Evolutionary conservation across 2,113 vertebrate species (phyloP).

Genomic region (Capreolus pygargus): DNA sequence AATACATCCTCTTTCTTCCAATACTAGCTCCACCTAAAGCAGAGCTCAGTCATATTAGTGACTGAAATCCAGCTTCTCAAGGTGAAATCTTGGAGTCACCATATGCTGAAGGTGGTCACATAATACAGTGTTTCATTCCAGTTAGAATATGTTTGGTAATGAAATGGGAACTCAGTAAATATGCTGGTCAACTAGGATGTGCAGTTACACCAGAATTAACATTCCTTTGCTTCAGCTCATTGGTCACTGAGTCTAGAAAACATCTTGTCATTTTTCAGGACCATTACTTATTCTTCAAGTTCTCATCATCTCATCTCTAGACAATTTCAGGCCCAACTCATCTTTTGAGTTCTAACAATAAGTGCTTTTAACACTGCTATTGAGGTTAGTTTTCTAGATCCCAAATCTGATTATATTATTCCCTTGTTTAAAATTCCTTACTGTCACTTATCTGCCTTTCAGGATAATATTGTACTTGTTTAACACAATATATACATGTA

Average conservation of each 20-base stretch:
- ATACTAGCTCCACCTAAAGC: neutral
- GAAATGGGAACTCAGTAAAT: neutral
- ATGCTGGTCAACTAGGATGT: neutral
- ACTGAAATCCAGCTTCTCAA: neutral
- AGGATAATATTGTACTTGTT: neutral
- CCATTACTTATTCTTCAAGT: neutral
- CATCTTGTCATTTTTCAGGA: neutral
- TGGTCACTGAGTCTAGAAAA: neutral
- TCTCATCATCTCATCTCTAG: neutral
- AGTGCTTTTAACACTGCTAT: neutral
- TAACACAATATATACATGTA: neutral
- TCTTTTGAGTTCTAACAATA: neutral
- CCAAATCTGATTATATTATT: neutral
- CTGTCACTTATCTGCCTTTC: neutral
- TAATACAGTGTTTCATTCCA: neutral
- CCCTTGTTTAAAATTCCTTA: neutral
- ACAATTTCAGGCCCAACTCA: neutral
- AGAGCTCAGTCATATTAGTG: neutral
- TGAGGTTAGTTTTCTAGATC: neutral
- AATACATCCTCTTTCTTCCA: neutral
- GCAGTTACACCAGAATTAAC: neutral
- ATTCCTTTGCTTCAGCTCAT: neutral
- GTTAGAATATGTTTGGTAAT: neutral
- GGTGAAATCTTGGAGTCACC: neutral
- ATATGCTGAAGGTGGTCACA: neutral